These are phyloP conservation scores for Leucophenga montana DNA, from an alignment of 2,888 invertebrate genomes.

Conservation along the genomic window DNA sequence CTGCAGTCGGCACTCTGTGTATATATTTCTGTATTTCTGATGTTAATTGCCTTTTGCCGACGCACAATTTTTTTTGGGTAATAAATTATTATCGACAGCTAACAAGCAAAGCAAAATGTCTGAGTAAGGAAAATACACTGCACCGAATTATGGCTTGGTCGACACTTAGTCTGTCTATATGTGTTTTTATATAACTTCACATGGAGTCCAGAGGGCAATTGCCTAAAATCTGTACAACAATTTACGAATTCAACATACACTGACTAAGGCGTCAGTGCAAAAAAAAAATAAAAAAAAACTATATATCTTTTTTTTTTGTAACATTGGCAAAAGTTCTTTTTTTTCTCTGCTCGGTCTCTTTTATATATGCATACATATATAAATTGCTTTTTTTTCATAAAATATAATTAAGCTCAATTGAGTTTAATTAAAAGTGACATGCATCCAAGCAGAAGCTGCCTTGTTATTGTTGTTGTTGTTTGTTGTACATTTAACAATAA, in stretches of 20 bases:
- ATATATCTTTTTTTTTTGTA: too few relatives aligned
- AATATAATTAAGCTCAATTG: slow-evolving; percentile 67
- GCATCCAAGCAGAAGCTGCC: background rate
- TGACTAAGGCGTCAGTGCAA: too few relatives aligned
- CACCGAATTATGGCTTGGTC: too few relatives aligned
- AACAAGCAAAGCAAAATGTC: background rate
- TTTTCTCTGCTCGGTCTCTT: too few relatives aligned
- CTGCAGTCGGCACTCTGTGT: background rate
- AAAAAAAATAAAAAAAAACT: too few relatives aligned
- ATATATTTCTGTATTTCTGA: background rate
- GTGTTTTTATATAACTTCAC: slow-evolving; percentile 7
- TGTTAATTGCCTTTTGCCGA: slow-evolving; percentile 13
- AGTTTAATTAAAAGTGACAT: slow-evolving; percentile 65
- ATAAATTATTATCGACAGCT: slow-evolving; percentile 15
- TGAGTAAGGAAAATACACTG: background rate
- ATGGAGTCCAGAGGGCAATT: background rate
- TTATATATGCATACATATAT: background rate
- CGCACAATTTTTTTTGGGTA: background rate
- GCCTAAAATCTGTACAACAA: background rate
- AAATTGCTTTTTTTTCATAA: slow-evolving; percentile 60
- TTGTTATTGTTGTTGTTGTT: background rate
- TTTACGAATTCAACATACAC: background rate
- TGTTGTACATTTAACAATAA: too few relatives aligned
- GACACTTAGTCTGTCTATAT: background rate
- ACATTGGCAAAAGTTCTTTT: too few relatives aligned